Base-by-base conservation (phyloP, 2,113 vertebrate species). In the Nipponia nippon region DNA sequence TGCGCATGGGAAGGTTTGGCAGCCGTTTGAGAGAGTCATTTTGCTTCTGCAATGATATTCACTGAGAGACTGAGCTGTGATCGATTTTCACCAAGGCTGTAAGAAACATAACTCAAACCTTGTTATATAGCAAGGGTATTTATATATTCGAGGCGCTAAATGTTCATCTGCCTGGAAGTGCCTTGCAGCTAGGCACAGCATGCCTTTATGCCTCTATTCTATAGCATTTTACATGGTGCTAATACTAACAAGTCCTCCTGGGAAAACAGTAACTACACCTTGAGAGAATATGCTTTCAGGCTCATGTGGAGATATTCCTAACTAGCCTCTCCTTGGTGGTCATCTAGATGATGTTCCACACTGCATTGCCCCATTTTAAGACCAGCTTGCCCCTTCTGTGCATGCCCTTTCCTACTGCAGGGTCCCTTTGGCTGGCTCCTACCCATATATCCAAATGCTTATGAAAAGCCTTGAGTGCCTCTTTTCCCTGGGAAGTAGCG, bases 51-150 rank as follows among this genome's bases (percentile, higher is more conserved):
- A 63, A 3, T 44, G 66, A 87, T 87, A 50, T 58, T 94, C 40
- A 53, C 73, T 66, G 62, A 67, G 69, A 92, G 12, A 49, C n/a
- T 38, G 49, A 87, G 49, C 53, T 72, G 61, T 72, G 83, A 95
- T 91, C 9, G 81, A 69, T 93, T 92, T 95, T 90, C 70, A 92
- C 44, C 49, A 89, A 56, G 69, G 29, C 15, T 93, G 40, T 77
- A 93, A 92, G 87, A 80, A 95, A 46, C 84, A 62, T 82, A 85
- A 87, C 73, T 95, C 95, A 95, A 86, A 83, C 44, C 53, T 86
- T 77, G 83, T 90, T 96, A 65, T 83, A 40, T 86, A 90, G 93
- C 36, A 80, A 72, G 53, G 12, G 15, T 91, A 80, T 90, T 95
- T 92, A 89, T 78, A 55, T 91, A 95, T 83, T 95, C 15, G 7